Conservation (phyloP, 1,140 invertebrate genomes). For the Caenorhabditis brenneri region DNA sequence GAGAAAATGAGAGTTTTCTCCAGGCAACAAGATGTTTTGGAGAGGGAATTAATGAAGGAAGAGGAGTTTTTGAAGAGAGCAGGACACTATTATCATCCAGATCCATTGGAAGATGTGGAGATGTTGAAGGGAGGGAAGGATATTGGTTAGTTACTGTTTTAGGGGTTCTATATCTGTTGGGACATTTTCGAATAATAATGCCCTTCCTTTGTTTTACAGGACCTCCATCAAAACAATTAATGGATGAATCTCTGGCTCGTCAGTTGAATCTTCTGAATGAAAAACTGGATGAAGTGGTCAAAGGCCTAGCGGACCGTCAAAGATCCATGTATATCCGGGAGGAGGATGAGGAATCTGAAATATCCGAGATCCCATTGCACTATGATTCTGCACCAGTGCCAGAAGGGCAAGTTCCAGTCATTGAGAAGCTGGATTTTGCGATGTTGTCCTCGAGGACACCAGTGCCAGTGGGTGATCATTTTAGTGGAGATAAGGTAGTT, state of each 20-base stretch:
- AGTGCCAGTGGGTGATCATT: neutral
- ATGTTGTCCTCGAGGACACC: neutral
- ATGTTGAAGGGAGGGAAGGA: neutral
- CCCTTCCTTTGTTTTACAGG: no score
- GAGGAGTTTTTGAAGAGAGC: neutral
- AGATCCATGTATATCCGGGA: constrained; percentile 13
- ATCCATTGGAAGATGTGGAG: neutral
- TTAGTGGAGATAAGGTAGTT: neutral
- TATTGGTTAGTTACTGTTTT: neutral
- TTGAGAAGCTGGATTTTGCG: constrained; percentile 17
- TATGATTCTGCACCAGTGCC: neutral
- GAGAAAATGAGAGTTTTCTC: constrained; percentile 1
- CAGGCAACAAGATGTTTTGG: neutral
- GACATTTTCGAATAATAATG: neutral
- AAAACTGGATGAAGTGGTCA: neutral
- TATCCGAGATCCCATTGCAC: neutral
- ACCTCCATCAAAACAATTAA: neutral
- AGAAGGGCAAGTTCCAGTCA: neutral
- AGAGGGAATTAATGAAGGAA: neutral
- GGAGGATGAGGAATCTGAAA: constrained; percentile 11
- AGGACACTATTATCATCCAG: neutral
- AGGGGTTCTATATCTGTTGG: neutral
- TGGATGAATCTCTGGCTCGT: neutral
- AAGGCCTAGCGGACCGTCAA: neutral
- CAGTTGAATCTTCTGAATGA: neutral